Conservation (phyloP, 2,113 vertebrate species). For the Pterocles burchelli region DNA sequence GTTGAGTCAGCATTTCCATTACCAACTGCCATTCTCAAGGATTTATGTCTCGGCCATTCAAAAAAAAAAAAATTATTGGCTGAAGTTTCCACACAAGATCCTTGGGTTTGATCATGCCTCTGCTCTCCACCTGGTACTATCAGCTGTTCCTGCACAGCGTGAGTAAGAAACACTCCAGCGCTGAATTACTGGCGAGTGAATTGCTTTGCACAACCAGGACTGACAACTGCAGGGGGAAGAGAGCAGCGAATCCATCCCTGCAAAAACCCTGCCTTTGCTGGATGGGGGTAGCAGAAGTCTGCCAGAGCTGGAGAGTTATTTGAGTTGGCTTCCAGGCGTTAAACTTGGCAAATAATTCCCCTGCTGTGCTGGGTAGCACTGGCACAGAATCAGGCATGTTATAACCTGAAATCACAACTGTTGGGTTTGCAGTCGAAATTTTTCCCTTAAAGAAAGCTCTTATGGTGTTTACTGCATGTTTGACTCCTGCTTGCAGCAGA, state of each 20-base stretch:
- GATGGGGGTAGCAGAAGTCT: neutral
- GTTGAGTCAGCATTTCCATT: slow-evolving; percentile 24
- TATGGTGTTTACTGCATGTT: neutral
- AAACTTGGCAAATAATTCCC: neutral
- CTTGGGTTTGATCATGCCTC: neutral
- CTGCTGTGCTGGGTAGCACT: neutral
- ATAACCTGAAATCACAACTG: neutral
- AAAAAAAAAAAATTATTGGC: neutral
- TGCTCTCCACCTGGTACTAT: neutral
- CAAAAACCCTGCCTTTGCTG: neutral
- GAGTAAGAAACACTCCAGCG: neutral
- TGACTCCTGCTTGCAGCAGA: neutral
- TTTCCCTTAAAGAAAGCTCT: neutral
- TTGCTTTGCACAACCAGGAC: neutral
- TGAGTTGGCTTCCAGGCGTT: neutral
- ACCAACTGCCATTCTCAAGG: neutral
- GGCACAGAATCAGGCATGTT: neutral
- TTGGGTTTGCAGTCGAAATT: neutral
- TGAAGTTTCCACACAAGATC: neutral
- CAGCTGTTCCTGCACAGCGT: neutral
- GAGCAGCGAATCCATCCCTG: neutral
- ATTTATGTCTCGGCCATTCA: neutral
- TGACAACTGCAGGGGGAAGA: neutral
- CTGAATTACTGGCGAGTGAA: rapidly evolving
- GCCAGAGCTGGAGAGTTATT: neutral